phyloP scores from a whole-genome alignment of 2,888 invertebrate species.

The Sarcophaga variegata region DNA sequence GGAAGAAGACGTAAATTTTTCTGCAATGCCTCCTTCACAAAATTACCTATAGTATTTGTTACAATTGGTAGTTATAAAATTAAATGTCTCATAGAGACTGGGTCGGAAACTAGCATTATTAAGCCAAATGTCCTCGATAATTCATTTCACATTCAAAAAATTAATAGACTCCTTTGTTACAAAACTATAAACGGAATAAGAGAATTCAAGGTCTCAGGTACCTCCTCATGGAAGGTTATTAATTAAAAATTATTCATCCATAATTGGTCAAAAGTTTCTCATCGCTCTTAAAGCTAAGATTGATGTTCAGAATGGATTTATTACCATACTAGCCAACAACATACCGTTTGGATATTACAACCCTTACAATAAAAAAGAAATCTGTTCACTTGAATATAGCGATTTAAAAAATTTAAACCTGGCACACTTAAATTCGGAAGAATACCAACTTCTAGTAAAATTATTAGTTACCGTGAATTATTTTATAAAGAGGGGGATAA shows the following conservation, averaged over 20 bases:
- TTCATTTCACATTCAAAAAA: conserved; percentile 39
- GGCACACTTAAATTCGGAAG: conserved; percentile 16
- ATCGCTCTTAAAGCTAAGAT: conserved; percentile 59
- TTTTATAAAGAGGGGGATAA: conserved; percentile 6
- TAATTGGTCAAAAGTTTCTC: conserved; percentile 57
- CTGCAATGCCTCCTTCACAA: conserved; percentile 11
- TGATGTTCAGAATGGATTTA: conserved; percentile 52
- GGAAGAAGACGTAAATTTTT: conserved; percentile 39
- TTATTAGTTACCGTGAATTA: conserved; percentile 5
- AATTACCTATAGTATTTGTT: conserved; percentile 33
- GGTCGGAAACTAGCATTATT: conserved; percentile 30
- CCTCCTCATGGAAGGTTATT: conserved; percentile 58
- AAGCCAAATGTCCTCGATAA: conserved; percentile 6
- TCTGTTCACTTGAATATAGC: conserved; percentile 57
- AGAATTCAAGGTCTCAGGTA: conserved; percentile 62
- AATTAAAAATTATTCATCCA: conserved; percentile 55
- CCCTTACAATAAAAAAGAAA: conserved; percentile 52
- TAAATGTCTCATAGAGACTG: conserved; percentile 37
- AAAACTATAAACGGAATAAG: conserved; percentile 57
- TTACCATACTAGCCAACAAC: conserved; percentile 43
- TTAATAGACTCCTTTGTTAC: conserved; percentile 44
- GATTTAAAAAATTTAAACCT: conserved; percentile 40
- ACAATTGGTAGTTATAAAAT: conserved; percentile 28
- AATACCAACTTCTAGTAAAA: conserved; percentile 26
- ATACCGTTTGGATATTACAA: conserved; percentile 30